Evolutionary conservation across 2,888 invertebrate species (phyloP).

Genomic region (Cerastoderma edule): DNA sequence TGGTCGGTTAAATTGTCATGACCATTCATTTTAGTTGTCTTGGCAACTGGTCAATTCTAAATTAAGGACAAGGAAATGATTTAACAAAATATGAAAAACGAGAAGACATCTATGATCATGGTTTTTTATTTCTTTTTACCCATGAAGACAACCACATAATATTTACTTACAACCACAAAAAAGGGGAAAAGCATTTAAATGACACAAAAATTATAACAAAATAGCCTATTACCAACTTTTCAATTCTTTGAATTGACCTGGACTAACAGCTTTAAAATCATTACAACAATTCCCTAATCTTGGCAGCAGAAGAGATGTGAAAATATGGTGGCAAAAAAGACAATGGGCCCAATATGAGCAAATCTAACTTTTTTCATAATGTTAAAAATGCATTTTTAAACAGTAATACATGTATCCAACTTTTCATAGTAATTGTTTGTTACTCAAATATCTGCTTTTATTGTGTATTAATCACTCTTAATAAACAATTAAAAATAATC

Average conservation of each 20-base stretch:
- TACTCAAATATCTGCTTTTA: too few species aligned
- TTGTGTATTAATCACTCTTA: too few species aligned
- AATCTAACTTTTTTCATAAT: too few species aligned
- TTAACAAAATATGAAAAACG: not conserved
- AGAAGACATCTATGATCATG: not conserved
- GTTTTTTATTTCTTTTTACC: conserved; percentile 10
- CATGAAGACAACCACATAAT: conserved; percentile 23
- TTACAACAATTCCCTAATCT: not conserved
- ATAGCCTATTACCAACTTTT: not conserved
- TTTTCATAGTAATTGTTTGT: too few species aligned
- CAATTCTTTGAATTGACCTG: too few species aligned
- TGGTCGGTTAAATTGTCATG: not conserved
- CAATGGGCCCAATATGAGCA: not conserved
- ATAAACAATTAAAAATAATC: too few species aligned
- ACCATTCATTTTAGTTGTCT: not conserved
- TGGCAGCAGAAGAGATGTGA: not conserved
- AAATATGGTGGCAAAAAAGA: not conserved
- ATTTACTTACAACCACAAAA: conserved; percentile 21
- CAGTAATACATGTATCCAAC: too few species aligned
- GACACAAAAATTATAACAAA: not conserved
- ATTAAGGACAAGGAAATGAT: not conserved
- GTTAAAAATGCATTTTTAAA: too few species aligned
- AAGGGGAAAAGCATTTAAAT: not conserved
- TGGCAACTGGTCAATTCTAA: not conserved
- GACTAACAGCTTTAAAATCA: too few species aligned